Conservation (phyloP, 2,888 invertebrate genomes). For the Calliphora vomitoria region DNA sequence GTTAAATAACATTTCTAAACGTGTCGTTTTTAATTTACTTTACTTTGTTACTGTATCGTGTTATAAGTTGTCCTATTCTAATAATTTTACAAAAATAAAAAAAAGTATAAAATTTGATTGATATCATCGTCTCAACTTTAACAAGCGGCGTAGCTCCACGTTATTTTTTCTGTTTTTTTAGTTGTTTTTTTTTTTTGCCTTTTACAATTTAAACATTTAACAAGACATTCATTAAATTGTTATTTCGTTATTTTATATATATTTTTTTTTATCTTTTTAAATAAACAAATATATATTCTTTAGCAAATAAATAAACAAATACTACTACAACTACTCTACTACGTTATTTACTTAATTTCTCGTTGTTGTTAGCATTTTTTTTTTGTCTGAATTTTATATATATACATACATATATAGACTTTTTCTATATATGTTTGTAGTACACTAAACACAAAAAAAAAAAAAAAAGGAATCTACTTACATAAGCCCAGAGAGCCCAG, state of each 20-base stretch:
- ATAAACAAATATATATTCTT: conserved; percentile 58
- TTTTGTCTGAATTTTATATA: neutral
- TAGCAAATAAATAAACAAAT: conserved; percentile 39
- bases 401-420: neutral
- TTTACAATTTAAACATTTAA: conserved; percentile 43
- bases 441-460: neutral
- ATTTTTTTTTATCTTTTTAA: conserved; percentile 59
- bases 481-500: neutral
- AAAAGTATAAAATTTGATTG: conserved; percentile 11
- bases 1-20: neutral
- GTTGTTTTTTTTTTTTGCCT: neutral
- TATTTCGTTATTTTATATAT: conserved; percentile 37
- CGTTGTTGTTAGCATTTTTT: neutral
- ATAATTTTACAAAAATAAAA: conserved; percentile 11
- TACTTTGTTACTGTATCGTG: conserved; percentile 3
- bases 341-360: conserved; percentile 47
- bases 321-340: conserved; percentile 22
- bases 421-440: neutral
- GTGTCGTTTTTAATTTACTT: neutral
- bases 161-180: neutral
- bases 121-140: conserved; percentile 24
- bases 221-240: conserved; percentile 61
- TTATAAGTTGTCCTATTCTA: conserved; percentile 17
- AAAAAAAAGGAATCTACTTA: neutral
- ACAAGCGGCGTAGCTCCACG: neutral